Conservation (phyloP, 2,113 vertebrate genomes). For the Chionis minor region DNA sequence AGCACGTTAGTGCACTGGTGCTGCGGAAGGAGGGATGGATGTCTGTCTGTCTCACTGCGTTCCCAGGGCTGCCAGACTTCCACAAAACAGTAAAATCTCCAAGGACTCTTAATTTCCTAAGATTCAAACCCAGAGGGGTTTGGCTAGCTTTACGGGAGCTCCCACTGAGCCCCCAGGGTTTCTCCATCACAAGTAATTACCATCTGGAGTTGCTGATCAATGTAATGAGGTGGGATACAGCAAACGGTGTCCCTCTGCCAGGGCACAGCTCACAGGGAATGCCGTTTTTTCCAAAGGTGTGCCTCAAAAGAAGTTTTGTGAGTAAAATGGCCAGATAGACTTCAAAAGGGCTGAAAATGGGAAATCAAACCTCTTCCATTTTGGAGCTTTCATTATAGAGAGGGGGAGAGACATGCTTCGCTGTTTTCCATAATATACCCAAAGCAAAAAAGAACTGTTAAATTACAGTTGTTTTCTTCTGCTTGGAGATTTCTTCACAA, state of each 20-base stretch:
- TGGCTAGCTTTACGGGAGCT: background rate
- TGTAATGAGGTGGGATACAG: background rate
- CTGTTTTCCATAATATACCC: background rate
- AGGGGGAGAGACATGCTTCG: background rate
- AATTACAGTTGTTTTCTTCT: background rate
- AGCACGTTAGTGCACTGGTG: background rate
- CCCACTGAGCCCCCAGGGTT: accelerated
- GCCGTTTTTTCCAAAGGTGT: background rate
- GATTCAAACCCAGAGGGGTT: background rate
- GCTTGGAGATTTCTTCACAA: background rate
- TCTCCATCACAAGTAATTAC: background rate
- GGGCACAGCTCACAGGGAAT: background rate
- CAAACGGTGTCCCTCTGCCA: background rate
- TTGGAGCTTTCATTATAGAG: background rate
- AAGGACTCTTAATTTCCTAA: background rate
- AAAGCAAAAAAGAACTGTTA: background rate
- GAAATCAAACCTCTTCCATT: background rate
- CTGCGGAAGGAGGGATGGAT: background rate
- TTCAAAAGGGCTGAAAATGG: background rate
- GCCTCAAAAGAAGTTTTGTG: background rate
- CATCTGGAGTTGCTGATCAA: background rate
- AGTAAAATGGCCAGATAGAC: background rate
- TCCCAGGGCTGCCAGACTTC: background rate
- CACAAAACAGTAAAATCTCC: background rate
- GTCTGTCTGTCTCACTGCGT: accelerated